Base-by-base conservation (phyloP, 2,797 vertebrate genomes). In the Smutsia temminckii region DNA sequence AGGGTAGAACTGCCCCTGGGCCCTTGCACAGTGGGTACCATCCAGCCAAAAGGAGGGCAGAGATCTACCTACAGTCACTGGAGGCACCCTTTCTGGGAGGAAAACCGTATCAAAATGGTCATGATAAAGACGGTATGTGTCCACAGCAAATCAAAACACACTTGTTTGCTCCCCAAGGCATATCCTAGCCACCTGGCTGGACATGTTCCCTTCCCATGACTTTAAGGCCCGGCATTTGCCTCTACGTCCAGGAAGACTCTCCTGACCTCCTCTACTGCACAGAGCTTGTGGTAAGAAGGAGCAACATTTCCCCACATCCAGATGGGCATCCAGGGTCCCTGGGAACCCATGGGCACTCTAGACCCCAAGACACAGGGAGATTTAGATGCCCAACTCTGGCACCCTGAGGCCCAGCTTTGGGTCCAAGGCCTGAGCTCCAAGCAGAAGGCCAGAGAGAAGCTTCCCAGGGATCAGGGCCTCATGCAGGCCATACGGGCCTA, bases 161-260 rank as follows among this genome's bases (percentile, higher is more conserved):
- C 71, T 46, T 7, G 11, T 27, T 80, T 94, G 71, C 12, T 79
- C 27, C 51, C 37, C 10, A 11, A 21, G 34, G 21, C 34, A 25
- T 27, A 55, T 12, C 23, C 68, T 59, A 69, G 32, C 23, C n/a
- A 80, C 34, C 27, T 55, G 42, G 77, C 6, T 34, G 10, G 17
- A 55, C 46, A 27, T 0, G 18, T 18, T 46, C n/a, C n/a, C 55
- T 2, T 68, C 25, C 37, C 51, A 32, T n/a, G 42, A 51, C 71
- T 83, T 86, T 13, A 25, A 75, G 68, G 55, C 25, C 68, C 34
- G 18, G 32, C 0, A 6, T 81, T 89, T 77, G 51, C 85, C 77
- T 85, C 95, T 61, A 72, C 95, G 72, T 97, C 92, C 80, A 71
- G 81, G 92, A 90, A 96, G 77, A 18, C 61, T 89, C 40, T 59